Base-by-base conservation (phyloP, 1,140 invertebrate species). In the Ceratitis capitata region DNA sequence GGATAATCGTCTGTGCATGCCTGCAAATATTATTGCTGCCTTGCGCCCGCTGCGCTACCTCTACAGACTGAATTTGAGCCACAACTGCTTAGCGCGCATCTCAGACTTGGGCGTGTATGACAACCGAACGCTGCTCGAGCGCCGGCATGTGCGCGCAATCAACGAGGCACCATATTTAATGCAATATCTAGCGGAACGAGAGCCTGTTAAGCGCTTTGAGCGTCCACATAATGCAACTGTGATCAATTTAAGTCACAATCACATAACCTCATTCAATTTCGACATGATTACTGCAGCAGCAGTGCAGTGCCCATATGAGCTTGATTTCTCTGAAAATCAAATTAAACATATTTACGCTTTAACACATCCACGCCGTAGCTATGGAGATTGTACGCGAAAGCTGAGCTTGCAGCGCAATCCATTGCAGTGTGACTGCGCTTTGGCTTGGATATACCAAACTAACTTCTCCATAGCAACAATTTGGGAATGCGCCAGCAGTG, bases 341-440 rank as follows among this genome's bases (percentile, higher is more conserved):
- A 56, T 56, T n/a, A 56, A 56, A n/a, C 51, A 56, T 23, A 56
- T 56, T 1, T 56, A 56, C n/a, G 19, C 51, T 19, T 23, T 56
- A 5, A 56, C 19, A 9, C 51, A 56, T 6, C 51, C 51, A 9
- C 10, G 23, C 0, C 51, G 5, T 9, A 56, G 51, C 23, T 23
- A 56, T 6, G n/a, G 51, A 5, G 19, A 7, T 9, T 56, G 51
- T 3, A 92, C 19, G 51, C 51, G 51, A 2, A 56, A 56, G 51
- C 23, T 56, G 9, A 19, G 19, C 19, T 56, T 56, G 1, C 51
- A 56, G n/a, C 9, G 7, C 51, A 56, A 56, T 56, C 51, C 51
- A 23, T 9, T 56, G 51, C 51, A 56, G 19, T 56, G 51, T 2
- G 51, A 56, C 51, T 56, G 51, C n/a, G 51, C 51, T 14, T 56